Percentiles rank a stretch among this genome's conserved stretches.
These are phyloP conservation scores for Tuta absoluta DNA, from an alignment of 2,888 invertebrate species.

Conservation along the genomic window DNA sequence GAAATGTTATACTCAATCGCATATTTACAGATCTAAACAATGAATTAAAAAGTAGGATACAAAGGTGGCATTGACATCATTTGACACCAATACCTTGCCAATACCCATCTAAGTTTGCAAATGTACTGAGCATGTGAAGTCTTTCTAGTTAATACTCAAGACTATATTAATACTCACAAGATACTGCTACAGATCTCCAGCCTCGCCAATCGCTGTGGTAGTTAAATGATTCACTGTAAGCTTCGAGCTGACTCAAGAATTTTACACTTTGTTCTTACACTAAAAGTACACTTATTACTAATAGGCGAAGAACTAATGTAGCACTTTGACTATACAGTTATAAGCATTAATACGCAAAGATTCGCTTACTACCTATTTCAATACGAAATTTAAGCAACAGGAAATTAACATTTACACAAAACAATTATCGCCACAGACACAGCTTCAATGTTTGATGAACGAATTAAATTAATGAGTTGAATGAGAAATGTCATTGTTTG, in stretches of 20 bases:
- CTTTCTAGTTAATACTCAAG: background rate
- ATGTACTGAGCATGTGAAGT: background rate
- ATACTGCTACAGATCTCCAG: background rate
- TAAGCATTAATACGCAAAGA: background rate
- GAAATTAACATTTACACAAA: constrained; percentile 6
- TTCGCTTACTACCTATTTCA: background rate
- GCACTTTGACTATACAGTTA: background rate
- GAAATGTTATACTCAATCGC: too few relatives aligned
- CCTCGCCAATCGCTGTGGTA: background rate
- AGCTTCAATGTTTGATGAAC: background rate
- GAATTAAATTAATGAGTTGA: background rate
- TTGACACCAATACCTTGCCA: constrained; percentile 13
- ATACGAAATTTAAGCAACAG: background rate
- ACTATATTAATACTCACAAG: background rate
- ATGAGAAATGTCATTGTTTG: background rate
- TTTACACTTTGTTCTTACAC: constrained; percentile 11
- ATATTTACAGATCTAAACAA: background rate
- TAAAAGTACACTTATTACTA: background rate
- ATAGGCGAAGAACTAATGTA: background rate
- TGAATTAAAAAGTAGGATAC: constrained; percentile 13
- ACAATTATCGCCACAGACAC: background rate
- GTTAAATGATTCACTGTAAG: constrained; percentile 20
- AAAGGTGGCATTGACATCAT: constrained; percentile 24
- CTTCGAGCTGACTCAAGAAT: constrained; percentile 18
- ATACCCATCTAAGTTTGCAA: background rate